Percentiles rank a stretch among this genome's conserved stretches.
Conservation (phyloP, 2,113 vertebrate species). For the Cyphomyrus discorhynchus region DNA sequence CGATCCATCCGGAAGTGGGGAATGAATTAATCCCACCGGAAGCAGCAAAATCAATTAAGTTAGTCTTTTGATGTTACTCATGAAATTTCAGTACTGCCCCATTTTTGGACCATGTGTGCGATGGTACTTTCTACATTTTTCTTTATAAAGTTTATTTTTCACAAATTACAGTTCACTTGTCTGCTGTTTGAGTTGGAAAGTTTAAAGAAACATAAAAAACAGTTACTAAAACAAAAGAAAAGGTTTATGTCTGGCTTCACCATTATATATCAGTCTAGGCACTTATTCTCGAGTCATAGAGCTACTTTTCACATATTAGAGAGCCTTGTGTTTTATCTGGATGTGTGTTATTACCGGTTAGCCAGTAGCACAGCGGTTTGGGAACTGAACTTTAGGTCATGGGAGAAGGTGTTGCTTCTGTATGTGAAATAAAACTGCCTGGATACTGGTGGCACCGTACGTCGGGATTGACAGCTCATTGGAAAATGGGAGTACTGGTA, state of each 20-base stretch:
- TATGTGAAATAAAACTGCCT: neutral
- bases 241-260: constrained; percentile 28
- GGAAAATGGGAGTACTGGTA: neutral
- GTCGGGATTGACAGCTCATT: neutral
- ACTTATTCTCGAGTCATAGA: neutral
- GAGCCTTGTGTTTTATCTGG: neutral
- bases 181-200: neutral
- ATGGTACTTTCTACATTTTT: neutral
- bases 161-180: neutral
- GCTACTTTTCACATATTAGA: neutral
- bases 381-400: constrained; percentile 57
- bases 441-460: constrained; percentile 15
- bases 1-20: neutral
- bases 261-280: constrained; percentile 28
- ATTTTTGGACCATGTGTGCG: neutral
- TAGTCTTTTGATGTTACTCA: neutral
- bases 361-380: constrained; percentile 34
- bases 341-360: neutral
- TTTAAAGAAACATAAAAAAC: constrained; percentile 9
- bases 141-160: neutral
- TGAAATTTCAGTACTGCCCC: neutral
- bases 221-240: constrained; percentile 29
- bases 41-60: neutral
- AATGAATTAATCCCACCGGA: neutral
- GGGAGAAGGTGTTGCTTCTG: neutral